A percentile compares a stretch with the other conserved stretches of the same genome.
These are phyloP conservation scores for Helobdella robusta DNA, from an alignment of 2,888 invertebrate genomes.

Conservation along the genomic window DNA sequence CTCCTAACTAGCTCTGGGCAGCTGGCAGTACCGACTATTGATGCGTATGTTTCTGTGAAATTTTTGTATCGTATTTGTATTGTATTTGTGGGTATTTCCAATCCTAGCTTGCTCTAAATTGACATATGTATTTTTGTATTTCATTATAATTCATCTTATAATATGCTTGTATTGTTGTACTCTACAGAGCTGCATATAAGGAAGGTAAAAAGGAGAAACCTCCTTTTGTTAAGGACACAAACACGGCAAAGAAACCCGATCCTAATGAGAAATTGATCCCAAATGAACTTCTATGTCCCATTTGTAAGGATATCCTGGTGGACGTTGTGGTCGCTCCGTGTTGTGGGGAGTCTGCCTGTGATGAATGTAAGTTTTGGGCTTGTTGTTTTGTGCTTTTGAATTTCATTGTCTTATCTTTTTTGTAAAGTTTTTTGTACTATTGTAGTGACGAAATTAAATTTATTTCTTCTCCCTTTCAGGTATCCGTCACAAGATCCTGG, in stretches of 20 bases:
- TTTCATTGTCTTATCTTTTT: background rate
- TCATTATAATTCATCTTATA: background rate
- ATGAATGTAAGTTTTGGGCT: slow-evolving; percentile 69
- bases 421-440: background rate
- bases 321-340: slow-evolving; percentile 97
- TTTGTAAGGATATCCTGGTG: slow-evolving; percentile 80
- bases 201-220: slow-evolving; percentile 63
- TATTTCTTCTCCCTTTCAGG: slow-evolving; percentile 54
- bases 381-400: background rate
- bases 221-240: slow-evolving; percentile 51
- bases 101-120: too few relatives aligned
- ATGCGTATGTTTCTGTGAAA: slow-evolving; percentile 59
- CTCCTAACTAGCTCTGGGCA: slow-evolving; percentile 79
- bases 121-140: background rate
- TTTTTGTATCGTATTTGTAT: background rate
- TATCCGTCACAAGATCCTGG: slow-evolving; percentile 74
- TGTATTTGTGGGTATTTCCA: background rate
- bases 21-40: slow-evolving; percentile 77
- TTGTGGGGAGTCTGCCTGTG: slow-evolving; percentile 95
- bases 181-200: slow-evolving; percentile 64
- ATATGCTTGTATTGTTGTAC: background rate
- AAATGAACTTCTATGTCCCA: slow-evolving; percentile 77
- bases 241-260: slow-evolving; percentile 35
- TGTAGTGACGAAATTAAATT: background rate
- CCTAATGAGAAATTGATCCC: slow-evolving; percentile 58